Base-by-base conservation (phyloP, 2,888 invertebrate genomes). In the Pristionchus arcanus region DNA sequence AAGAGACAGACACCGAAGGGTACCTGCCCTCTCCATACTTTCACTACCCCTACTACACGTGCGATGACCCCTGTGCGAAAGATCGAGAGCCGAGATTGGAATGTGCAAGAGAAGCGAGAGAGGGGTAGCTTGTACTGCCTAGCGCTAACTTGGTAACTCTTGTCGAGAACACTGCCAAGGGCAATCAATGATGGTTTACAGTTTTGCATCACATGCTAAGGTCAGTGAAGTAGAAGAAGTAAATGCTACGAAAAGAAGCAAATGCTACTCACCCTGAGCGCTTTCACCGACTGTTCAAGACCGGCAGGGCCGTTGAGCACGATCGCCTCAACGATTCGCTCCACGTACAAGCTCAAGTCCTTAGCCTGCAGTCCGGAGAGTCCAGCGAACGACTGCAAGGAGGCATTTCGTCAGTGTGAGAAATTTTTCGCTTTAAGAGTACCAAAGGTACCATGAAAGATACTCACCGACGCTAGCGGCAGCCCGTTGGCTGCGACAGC, bases 341-440 rank as follows among this genome's bases (percentile, higher is more conserved):
- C 93, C 74, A 93, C 92, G 91, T 93, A 93, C 68, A 90, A 90
- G 66, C 91, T 92, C 42, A 93, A 86, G 89, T 92, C 92, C 83
- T 90, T 87, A 1, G 90, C 84, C 11, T 83, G 74, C 11, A 81
- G 81, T 16, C 49, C 81, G 81, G 59, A 63, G 55, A 55, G 55
- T 19, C 31, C 59, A 11, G 59, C 28, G 19, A 21, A 85, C 21
- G 59, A n/a, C 55, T 85, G 55, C 9, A 83, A 25, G 16, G 37
- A 37, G 13, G n/a, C 7, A 49, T 49, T 28, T 81, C 19, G 25
- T 28, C n/a, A 81, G 42, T 5, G 21, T 66, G 63, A 66, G 25
- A 3, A 66, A 66, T n/a, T 55, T 55, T 55, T 19, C 15, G 2
- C n/a, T 16, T 63, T 5, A 66, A 66, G 28, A 77, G 42, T 2